Evolutionary conservation across 2,888 invertebrate species (phyloP).

Genomic region (Agrochola lota): DNA sequence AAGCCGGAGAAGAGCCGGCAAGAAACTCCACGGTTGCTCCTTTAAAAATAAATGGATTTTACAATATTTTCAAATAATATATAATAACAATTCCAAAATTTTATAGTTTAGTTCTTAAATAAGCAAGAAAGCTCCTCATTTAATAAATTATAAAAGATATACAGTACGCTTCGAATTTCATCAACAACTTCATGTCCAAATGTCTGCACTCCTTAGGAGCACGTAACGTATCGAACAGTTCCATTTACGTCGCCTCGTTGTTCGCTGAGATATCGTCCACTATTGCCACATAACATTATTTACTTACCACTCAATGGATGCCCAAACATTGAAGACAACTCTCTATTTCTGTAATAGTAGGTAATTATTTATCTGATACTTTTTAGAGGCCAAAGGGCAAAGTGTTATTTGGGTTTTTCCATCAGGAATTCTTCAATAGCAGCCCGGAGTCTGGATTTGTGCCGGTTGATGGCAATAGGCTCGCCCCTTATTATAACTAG

Average conservation of each 20-base stretch:
- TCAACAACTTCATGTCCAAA: not conserved
- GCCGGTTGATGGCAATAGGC: too few relatives aligned
- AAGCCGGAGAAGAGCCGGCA: too few relatives aligned
- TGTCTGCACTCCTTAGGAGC: not conserved
- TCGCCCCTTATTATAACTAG: too few relatives aligned
- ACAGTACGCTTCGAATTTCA: not conserved
- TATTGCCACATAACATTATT: constrained; percentile 2
- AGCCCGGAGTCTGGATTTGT: too few relatives aligned
- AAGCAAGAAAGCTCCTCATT: not conserved
- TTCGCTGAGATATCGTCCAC: constrained; percentile 16
- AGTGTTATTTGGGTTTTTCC: not conserved
- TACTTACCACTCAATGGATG: constrained; percentile 14
- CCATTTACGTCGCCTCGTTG: not conserved
- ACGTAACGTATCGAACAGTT: constrained; percentile 31
- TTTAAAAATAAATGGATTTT: too few relatives aligned
- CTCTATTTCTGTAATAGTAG: not conserved
- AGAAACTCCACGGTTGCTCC: too few relatives aligned
- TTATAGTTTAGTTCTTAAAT: not conserved
- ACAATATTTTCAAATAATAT: too few relatives aligned
- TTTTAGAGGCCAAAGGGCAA: not conserved
- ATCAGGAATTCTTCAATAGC: not conserved
- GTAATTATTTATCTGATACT: not conserved
- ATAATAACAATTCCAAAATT: too few relatives aligned
- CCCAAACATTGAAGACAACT: not conserved
- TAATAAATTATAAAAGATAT: not conserved